Base-by-base conservation (phyloP, 2,888 invertebrate species). In the Caprella mutica region DNA sequence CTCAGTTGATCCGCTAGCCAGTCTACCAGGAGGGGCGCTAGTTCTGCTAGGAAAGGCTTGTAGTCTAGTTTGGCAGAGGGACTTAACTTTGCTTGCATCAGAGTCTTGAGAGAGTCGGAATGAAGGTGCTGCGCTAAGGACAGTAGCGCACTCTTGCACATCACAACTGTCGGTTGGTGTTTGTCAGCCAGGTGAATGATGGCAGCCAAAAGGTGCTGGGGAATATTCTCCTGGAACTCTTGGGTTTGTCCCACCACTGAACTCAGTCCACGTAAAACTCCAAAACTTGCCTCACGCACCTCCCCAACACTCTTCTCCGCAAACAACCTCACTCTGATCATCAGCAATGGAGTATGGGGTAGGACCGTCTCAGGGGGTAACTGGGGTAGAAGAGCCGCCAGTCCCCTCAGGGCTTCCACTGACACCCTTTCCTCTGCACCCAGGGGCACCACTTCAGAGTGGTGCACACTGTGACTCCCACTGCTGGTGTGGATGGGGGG, bases 71-170 rank as follows among this genome's bases (percentile, higher is more conserved):
- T 33, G 12, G 55, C 57, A 33, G 59, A 56, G 12, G 64, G 64
- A 17, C 59, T 58, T 14, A 64, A 39, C 17, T 60, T 59, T 23
- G 50, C 50, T 44, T 64, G 57, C 35, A 64, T 58, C 52, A 64
- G 56, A n/a, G 30, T 19, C 30, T 56, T 54, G 55, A 64, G 57
- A 4, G 35, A 48, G n/a, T 55, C 44, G 17, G 60, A 60, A 14
- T 51, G 53, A 12, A 64, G 33, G 27, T 58, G 59, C 12, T 59
- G 64, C 5, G 60, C 60, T 29, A 64, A 38, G 8, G 64, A 50
- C 27, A 59, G 63, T 21, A 64, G 44, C 14, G 64, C 64, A 58
- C 64, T 64, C 52, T 64, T 64, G 44, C 64, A 64, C 64, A 64
- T 64, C 48, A 63, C 63, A 23, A 63, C 63, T 29, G 59, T 63